Conservation (phyloP, 1,140 invertebrate genomes). For the Bacillus rossius region DNA sequence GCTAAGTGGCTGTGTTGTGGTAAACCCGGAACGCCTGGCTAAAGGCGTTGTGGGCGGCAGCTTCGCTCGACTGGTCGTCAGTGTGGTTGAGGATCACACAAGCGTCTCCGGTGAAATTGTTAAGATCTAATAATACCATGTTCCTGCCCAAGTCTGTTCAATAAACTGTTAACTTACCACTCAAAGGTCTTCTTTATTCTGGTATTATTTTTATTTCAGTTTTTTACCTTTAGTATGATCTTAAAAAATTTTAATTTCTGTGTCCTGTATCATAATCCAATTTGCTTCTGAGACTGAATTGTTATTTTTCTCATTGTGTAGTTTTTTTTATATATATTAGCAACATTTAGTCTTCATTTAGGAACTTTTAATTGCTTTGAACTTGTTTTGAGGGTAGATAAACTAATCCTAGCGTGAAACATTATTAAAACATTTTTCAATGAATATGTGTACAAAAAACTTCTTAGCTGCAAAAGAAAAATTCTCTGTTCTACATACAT, state of each 20-base stretch:
- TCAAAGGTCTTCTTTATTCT: neutral
- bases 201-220: neutral
- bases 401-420: no score
- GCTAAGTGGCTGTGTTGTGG: slow-evolving; percentile 65
- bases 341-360: no score
- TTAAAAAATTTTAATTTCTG: neutral
- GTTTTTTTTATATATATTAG: no score
- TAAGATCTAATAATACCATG: neutral
- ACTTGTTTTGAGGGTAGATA: no score
- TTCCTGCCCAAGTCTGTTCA: neutral
- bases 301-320: no score
- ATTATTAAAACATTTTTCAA: no score
- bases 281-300: no score
- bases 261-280: no score
- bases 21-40: slow-evolving; percentile 78
- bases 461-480: no score
- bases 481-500: no score
- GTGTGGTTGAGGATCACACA: neutral
- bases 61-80: slow-evolving; percentile 48
- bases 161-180: neutral
- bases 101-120: neutral
- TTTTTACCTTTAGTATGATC: neutral
- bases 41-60: slow-evolving; percentile 56
- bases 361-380: no score
- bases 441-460: no score